Evolutionary conservation across 2,113 vertebrate species (phyloP), one percentile per base, ranked within the genome.

Genomic region (Seriola quinqueradiata): DNA sequence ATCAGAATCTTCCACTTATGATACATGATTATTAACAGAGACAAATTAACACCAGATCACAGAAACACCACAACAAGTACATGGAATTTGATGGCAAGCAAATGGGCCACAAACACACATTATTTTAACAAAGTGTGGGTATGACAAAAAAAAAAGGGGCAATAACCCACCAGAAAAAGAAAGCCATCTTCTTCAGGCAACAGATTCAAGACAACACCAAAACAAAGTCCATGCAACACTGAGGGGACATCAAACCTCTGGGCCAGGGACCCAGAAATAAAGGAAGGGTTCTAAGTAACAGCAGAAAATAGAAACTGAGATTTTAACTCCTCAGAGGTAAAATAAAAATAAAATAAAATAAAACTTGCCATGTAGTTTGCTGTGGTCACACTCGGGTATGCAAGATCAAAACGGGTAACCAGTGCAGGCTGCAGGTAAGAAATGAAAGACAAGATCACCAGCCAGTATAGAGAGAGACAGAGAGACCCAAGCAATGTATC

Each of bases 291-390:
- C 46, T 13, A 50, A 81, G 65, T 75, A 55, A 46, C 42, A 77
- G 5, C 46, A 58, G 64, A 77, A 70, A 59, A 66, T 25, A 40
- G 13, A 40, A 32, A 23, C 3, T 21, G 11, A 77, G 40, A 16
- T 58, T 28, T 28, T 28, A 28, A 28, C 28, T 70, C 44, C 69
- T 52, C 38, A n/a, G 72, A 71, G 28, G 21, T 52, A 7, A 90
- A 67, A 80, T 59, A 16, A 90, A 84, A 89, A 85, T 76, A 54
- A 93, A 82, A 71, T 32, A 19, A 81, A 90, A 87, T 57, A 85
- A 91, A 93, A 95, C 94, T 95, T 95, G 95, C 94, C 95, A 95
- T 93, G 94, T 95, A 95, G 94, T 94, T 95, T 94, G 93, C 90
- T 80, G 93, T 84, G 76, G 93, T 95, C 94, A 94, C 91, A 91